A percentile compares a stretch with the other conserved stretches of the same genome.
phyloP scores from a whole-genome alignment of 2,797 vertebrate genomes.

The Orestias chungarensis region DNA sequence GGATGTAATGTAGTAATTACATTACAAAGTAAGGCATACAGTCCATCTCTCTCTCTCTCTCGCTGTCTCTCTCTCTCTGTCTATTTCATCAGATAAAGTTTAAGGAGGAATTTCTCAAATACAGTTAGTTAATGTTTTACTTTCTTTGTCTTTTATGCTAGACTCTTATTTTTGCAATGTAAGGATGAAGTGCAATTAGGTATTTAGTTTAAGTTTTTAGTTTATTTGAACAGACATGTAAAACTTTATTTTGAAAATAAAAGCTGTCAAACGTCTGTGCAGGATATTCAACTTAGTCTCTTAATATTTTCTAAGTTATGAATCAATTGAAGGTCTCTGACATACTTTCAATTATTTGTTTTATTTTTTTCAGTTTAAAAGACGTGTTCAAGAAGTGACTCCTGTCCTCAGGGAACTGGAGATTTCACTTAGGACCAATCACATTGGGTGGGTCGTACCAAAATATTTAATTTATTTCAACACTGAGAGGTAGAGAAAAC shows the following conservation, averaged over 20 bases:
- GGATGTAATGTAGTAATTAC: no score
- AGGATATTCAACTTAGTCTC: not conserved
- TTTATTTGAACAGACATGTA: not conserved
- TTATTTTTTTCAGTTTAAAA: slow-evolving; percentile 84
- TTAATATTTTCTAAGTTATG: not conserved
- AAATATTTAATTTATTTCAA: not conserved
- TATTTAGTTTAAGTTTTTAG: not conserved
- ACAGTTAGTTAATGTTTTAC: no score
- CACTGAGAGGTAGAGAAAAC: not conserved
- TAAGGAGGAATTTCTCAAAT: no score
- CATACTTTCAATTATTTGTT: not conserved
- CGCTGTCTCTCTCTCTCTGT: no score
- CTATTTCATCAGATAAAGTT: no score
- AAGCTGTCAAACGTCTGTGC: not conserved
- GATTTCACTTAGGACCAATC: slow-evolving; percentile 94
- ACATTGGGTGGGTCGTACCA: slow-evolving; percentile 86
- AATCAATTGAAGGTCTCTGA: not conserved
- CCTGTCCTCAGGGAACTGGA: slow-evolving; percentile 93
- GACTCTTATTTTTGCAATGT: not conserved
- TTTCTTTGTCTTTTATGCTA: not conserved
- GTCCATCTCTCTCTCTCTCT: no score
- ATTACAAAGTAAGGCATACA: no score
- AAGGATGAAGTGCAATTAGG: not conserved
- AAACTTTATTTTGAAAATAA: no score
- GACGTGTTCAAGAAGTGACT: slow-evolving; percentile 88